phyloP scores from a whole-genome alignment of 2,888 invertebrate species.

The Cheiracanthium punctorium region DNA sequence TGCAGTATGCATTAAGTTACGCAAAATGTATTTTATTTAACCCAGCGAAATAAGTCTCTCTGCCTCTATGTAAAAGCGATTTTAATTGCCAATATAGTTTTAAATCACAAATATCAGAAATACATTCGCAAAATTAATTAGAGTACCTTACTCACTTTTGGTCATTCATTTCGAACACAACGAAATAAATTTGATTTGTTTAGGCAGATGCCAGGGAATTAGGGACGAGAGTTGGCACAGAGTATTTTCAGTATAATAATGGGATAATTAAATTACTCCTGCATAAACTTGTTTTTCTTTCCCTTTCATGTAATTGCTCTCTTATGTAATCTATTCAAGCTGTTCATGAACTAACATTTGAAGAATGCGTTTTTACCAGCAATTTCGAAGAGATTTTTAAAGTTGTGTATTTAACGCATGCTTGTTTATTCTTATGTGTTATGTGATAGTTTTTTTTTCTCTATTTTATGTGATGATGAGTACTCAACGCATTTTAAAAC shows the following conservation, averaged over 20 bases:
- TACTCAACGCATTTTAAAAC: too few species aligned
- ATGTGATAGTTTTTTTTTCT: too few species aligned
- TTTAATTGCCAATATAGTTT: background rate
- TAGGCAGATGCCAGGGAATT: background rate
- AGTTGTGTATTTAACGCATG: too few species aligned
- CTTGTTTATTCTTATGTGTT: too few species aligned
- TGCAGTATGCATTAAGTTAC: too few species aligned
- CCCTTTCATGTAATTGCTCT: background rate
- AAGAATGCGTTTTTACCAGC: too few species aligned
- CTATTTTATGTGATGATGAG: too few species aligned
- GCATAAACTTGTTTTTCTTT: background rate
- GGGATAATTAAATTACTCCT: background rate
- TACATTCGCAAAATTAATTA: constrained; percentile 4
- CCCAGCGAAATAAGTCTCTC: too few species aligned
- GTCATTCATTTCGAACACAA: background rate
- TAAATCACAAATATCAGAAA: background rate
- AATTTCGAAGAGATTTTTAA: too few species aligned
- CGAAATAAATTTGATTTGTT: constrained; percentile 4
- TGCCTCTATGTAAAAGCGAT: too few species aligned
- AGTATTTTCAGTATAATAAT: background rate
- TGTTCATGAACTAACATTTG: too few species aligned
- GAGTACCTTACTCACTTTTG: background rate
- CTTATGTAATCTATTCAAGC: background rate
- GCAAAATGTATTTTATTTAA: too few species aligned
- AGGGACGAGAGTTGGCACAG: background rate